Conservation (phyloP, 2,113 vertebrate genomes). For the Halichoerus grypus region DNA sequence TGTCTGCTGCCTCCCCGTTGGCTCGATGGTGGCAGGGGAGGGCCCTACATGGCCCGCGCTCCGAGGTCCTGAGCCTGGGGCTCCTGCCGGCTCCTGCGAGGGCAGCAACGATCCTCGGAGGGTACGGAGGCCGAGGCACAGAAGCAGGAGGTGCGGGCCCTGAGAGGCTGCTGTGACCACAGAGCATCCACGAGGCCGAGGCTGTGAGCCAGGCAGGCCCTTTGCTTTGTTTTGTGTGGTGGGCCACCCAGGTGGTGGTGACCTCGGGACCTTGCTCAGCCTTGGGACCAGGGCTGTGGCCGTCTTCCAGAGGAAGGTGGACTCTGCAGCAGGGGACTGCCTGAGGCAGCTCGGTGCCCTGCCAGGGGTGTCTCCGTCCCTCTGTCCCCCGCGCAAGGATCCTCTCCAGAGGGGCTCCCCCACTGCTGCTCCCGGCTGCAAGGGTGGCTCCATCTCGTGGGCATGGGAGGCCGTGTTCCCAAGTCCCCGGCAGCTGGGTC, state of each 20-base stretch:
- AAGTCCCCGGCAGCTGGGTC: neutral
- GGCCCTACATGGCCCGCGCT: rapidly evolving
- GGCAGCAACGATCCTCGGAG: neutral
- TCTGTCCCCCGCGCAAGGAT: neutral
- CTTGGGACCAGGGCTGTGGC: neutral
- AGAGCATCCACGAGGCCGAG: neutral
- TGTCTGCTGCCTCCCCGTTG: neutral
- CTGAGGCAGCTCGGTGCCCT: neutral
- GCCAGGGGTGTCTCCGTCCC: neutral
- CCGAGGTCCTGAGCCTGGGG: neutral
- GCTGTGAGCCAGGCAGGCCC: neutral
- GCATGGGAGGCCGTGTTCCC: neutral
- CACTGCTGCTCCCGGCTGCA: neutral
- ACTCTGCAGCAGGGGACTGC: rapidly evolving
- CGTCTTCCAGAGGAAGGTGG: neutral
- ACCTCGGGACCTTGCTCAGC: neutral
- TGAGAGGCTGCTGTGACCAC: neutral
- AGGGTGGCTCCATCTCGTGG: too few relatives aligned
- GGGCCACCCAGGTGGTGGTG: neutral
- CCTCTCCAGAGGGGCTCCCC: neutral
- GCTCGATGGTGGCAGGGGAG: neutral
- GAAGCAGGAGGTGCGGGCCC: neutral
- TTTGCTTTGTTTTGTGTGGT: neutral
- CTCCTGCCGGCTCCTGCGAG: neutral
- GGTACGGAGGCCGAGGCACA: neutral